Percentiles rank a stretch among this genome's conserved stretches.
Conservation (phyloP, 2,888 invertebrate species). For the Nysson spinosus region DNA sequence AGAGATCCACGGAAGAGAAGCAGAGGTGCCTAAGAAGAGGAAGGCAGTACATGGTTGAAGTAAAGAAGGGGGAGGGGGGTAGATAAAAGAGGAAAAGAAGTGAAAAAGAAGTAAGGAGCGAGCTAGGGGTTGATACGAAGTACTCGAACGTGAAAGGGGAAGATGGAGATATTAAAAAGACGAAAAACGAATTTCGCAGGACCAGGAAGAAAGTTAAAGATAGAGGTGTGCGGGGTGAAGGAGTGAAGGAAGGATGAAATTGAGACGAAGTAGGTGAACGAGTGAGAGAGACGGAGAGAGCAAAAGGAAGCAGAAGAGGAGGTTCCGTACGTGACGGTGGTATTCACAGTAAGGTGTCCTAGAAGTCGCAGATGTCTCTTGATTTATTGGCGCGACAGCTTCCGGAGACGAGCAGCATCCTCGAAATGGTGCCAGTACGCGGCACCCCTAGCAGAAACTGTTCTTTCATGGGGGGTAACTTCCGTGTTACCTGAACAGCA, state of each 20-base stretch:
- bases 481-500: constrained; percentile 40
- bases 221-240: background rate
- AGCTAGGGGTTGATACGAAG: background rate
- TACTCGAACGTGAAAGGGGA: background rate
- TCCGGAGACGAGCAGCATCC: constrained; percentile 68
- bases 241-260: constrained; percentile 9
- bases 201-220: background rate
- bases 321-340: constrained; percentile 59
- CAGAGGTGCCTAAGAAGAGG: no score
- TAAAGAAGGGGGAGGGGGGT: no score
- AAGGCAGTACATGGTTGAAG: background rate
- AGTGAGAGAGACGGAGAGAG: constrained; percentile 1
- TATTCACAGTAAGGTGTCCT: constrained; percentile 57
- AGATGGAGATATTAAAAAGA: no score
- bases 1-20: no score
- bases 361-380: constrained; percentile 73
- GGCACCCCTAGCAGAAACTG: constrained; percentile 3
- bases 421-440: constrained; percentile 59
- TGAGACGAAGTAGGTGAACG: constrained; percentile 21
- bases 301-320: constrained; percentile 46
- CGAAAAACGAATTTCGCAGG: no score
- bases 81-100: background rate
- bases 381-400: constrained; percentile 73
- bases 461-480: constrained; percentile 34
- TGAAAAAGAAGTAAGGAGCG: background rate